These are phyloP conservation scores for Catocala nupta DNA, from an alignment of 2,888 invertebrate genomes.

Conservation along the genomic window DNA sequence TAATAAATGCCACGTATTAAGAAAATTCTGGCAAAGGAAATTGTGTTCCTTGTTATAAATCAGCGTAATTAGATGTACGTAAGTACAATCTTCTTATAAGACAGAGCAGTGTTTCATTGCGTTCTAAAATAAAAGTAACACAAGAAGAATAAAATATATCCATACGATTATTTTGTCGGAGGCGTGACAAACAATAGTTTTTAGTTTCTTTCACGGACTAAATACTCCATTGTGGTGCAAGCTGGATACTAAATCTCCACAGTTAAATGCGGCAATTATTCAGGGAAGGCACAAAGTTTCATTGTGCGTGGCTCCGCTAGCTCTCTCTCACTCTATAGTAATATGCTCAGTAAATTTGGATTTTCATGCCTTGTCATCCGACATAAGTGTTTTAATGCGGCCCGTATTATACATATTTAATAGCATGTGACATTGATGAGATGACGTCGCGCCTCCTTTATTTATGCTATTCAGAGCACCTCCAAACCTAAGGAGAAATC, in stretches of 20 bases:
- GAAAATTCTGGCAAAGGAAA: constrained; percentile 18
- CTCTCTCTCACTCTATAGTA: constrained; percentile 61
- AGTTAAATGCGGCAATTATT: constrained; percentile 84
- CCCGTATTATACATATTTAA: constrained; percentile 68
- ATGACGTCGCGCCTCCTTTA: constrained; percentile 51
- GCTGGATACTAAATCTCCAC: constrained; percentile 69
- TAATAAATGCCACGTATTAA: constrained; percentile 37
- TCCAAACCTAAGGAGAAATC: constrained; percentile 26
- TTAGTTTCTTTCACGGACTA: constrained; percentile 72
- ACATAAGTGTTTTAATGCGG: constrained; percentile 75
- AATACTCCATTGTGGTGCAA: constrained; percentile 71
- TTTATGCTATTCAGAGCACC: constrained; percentile 46
- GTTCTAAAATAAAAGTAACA: constrained; percentile 11
- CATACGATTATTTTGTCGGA: constrained; percentile 33
- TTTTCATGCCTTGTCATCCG: constrained; percentile 82
- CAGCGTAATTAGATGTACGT: constrained; percentile 17
- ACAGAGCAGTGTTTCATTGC: not conserved
- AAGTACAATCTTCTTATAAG: constrained; percentile 8
- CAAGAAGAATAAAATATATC: constrained; percentile 37
- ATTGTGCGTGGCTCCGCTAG: constrained; percentile 70
- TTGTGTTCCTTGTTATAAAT: not conserved
- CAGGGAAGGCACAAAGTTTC: constrained; percentile 75
- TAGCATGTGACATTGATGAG: constrained; percentile 65
- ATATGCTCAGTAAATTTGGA: constrained; percentile 78
- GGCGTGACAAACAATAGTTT: constrained; percentile 61